Conservation (phyloP, 2,888 invertebrate genomes). For the Slavum lentiscoides region DNA sequence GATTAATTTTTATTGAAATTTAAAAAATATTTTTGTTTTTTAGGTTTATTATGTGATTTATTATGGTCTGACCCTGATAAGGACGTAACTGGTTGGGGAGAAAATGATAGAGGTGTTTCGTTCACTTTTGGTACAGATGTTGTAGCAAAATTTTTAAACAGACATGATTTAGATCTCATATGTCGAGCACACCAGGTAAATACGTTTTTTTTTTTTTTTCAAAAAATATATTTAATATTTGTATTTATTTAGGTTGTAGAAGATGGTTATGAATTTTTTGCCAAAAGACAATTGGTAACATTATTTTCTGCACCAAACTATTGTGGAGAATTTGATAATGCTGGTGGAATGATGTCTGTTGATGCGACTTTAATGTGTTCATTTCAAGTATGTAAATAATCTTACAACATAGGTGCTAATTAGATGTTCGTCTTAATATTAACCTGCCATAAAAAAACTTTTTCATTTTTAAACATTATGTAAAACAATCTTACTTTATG, state of each 20-base stretch:
- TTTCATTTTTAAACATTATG: too few species aligned
- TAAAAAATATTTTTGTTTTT: constrained; percentile 44
- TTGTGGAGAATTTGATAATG: constrained; percentile 98
- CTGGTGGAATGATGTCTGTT: constrained; percentile 99
- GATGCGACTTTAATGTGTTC: constrained; percentile 99
- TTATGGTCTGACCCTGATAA: constrained; percentile 98
- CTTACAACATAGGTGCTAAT: not conserved
- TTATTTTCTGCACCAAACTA: constrained; percentile 98
- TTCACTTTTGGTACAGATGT: constrained; percentile 98
- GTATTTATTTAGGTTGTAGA: constrained; percentile 77
- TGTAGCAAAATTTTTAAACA: constrained; percentile 92
- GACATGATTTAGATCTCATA: constrained; percentile 95
- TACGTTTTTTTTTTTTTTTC: constrained; percentile 14
- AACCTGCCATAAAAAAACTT: too few species aligned
- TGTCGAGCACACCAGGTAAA: constrained; percentile 93
- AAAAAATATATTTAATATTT: not conserved
- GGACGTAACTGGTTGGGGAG: constrained; percentile 92
- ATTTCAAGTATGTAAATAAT: constrained; percentile 77
- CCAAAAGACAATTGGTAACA: constrained; percentile 96
- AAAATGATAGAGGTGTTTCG: constrained; percentile 96
- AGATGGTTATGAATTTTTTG: constrained; percentile 99
- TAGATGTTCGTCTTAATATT: too few species aligned
- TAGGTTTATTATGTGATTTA: constrained; percentile 91
- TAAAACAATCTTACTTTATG: too few species aligned
- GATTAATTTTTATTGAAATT: not conserved